Evolutionary conservation across 2,113 vertebrate genomes (phyloP).

Genomic region (Proteles cristata): DNA sequence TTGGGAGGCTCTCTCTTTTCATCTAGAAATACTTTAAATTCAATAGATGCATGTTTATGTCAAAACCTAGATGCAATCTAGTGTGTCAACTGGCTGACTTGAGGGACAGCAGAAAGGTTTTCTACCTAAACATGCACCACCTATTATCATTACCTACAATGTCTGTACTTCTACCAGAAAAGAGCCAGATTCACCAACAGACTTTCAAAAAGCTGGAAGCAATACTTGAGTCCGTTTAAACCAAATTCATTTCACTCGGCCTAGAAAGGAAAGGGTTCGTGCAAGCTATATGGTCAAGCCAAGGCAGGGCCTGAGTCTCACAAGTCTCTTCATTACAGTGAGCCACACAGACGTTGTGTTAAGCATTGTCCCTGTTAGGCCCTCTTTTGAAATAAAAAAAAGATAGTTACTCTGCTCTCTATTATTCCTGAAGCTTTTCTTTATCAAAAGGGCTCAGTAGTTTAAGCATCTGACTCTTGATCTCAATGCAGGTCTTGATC

Average conservation of each 20-base stretch:
- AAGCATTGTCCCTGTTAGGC: not conserved
- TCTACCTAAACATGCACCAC: not conserved
- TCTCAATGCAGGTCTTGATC: too few species aligned
- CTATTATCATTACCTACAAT: not conserved
- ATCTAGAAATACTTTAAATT: conserved; percentile 16
- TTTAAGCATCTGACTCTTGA: too few species aligned
- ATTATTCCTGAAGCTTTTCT: not conserved
- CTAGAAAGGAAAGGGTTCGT: not conserved
- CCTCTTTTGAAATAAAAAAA: not conserved
- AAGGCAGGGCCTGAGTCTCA: not conserved
- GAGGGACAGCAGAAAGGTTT: not conserved
- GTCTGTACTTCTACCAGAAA: not conserved
- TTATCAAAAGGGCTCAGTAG: not conserved
- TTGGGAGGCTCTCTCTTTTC: not conserved
- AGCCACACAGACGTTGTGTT: not conserved
- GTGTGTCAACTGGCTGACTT: not conserved
- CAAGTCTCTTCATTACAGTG: not conserved
- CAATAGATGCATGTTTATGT: not conserved
- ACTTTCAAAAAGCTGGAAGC: not conserved
- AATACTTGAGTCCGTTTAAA: not conserved
- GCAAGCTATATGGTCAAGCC: not conserved
- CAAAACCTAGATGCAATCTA: not conserved
- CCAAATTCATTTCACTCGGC: not conserved
- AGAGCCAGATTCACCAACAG: not conserved
- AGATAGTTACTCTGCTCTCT: not conserved